These are phyloP conservation scores for Rhyzopertha dominica DNA, from an alignment of 1,140 invertebrate species.

Conservation along the genomic window DNA sequence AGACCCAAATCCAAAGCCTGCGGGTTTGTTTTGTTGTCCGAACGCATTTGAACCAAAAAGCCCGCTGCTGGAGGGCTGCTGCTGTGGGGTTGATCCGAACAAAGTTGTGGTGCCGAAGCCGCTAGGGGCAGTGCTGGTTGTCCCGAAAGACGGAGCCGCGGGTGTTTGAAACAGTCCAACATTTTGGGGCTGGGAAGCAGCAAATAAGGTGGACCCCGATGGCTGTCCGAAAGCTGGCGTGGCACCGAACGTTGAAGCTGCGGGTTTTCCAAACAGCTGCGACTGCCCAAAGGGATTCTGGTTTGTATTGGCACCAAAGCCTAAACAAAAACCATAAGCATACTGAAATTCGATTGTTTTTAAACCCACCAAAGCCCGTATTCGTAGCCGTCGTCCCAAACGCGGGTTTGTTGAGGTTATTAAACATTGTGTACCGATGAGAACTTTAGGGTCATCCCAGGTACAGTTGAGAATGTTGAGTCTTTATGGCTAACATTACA, in stretches of 20 bases:
- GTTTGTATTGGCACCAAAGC: slow-evolving; percentile 23
- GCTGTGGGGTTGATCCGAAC: slow-evolving; percentile 31
- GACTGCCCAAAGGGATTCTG: slow-evolving; percentile 31
- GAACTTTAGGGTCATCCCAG: too few species aligned
- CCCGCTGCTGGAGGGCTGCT: slow-evolving; percentile 46
- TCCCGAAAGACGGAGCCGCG: slow-evolving; percentile 20
- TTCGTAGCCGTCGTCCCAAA: slow-evolving; percentile 27
- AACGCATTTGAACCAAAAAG: slow-evolving; percentile 57
- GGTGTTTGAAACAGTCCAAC: slow-evolving; percentile 18
- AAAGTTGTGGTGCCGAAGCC: slow-evolving; percentile 38
- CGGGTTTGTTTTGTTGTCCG: slow-evolving; percentile 56
- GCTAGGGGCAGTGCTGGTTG: slow-evolving; percentile 30
- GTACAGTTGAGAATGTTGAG: too few species aligned
- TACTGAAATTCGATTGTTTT: neutral
- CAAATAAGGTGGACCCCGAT: slow-evolving; percentile 17
- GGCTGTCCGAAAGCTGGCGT: slow-evolving; percentile 56
- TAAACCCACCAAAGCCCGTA: slow-evolving; percentile 32
- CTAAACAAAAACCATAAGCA: slow-evolving; percentile 13
- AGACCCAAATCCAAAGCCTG: slow-evolving; percentile 54
- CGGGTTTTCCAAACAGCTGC: slow-evolving; percentile 28
- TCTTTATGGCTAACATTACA: too few species aligned
- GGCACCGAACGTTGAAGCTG: slow-evolving; percentile 28
- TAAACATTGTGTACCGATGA: slow-evolving; percentile 30
- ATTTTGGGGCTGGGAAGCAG: slow-evolving; percentile 11
- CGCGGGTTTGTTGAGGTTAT: slow-evolving; percentile 28